phyloP scores from a whole-genome alignment of 2,113 vertebrate genomes.

The Varanus salvator region DNA sequence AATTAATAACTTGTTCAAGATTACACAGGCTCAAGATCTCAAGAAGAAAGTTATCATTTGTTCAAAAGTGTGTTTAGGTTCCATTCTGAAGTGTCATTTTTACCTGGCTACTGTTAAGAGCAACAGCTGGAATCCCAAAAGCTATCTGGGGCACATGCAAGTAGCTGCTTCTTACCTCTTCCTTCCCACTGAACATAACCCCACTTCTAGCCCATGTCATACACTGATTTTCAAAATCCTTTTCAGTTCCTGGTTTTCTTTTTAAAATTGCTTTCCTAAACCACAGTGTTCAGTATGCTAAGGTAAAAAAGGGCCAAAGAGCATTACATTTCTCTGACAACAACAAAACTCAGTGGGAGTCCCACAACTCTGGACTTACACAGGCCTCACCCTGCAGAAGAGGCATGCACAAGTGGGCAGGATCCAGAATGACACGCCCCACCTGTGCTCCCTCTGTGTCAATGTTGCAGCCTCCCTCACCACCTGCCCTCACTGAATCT shows the following conservation, averaged over 20 bases:
- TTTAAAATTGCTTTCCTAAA: not conserved
- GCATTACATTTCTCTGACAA: not conserved
- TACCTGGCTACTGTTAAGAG: not conserved
- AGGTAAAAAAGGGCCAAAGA: not conserved
- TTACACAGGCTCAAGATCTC: not conserved
- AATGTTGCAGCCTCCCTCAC: not conserved
- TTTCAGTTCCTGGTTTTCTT: not conserved
- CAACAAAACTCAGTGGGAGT: not conserved
- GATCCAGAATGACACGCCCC: not conserved
- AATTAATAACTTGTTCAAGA: not conserved
- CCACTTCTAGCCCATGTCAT: not conserved
- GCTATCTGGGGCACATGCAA: not conserved
- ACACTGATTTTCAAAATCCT: not conserved
- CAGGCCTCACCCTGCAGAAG: not conserved
- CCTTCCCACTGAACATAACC: not conserved
- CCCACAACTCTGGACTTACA: not conserved
- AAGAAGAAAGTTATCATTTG: not conserved
- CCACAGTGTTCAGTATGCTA: not conserved
- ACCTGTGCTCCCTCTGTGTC: not conserved
- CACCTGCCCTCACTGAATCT: not conserved
- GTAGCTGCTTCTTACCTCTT: not conserved
- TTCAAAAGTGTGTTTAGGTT: not conserved
- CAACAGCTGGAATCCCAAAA: not conserved
- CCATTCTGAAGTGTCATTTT: not conserved
- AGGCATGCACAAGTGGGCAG: not conserved